Percentiles rank a stretch among this genome's conserved stretches.
These are phyloP conservation scores for Andricus curvator DNA, from an alignment of 2,888 invertebrate genomes.

Conservation along the genomic window DNA sequence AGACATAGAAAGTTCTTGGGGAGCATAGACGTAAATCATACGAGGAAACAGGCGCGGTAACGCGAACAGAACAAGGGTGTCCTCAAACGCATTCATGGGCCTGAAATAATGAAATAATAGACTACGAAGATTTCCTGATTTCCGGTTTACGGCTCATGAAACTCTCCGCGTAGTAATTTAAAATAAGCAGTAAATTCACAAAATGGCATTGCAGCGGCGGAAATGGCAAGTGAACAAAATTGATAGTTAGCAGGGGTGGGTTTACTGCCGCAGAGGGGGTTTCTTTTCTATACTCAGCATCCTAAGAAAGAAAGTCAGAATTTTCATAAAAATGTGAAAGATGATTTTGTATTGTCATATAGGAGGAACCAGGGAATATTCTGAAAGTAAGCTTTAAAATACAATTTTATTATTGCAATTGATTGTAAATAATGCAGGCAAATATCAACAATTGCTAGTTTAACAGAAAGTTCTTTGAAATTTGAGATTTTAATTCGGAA, in stretches of 20 bases:
- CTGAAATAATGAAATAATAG: conserved; percentile 46
- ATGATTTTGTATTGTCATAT: not conserved
- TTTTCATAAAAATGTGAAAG: not conserved
- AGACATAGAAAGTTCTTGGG: conserved; percentile 25
- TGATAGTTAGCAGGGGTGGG: not conserved
- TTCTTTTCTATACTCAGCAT: not conserved
- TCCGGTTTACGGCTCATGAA: conserved; percentile 45
- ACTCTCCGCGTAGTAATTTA: conserved; percentile 27
- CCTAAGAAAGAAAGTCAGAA: not conserved
- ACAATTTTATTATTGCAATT: no score
- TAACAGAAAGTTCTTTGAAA: no score
- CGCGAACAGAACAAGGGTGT: conserved; percentile 30
- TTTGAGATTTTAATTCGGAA: no score
- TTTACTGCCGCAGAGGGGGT: not conserved
- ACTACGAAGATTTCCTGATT: conserved; percentile 42
- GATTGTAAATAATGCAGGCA: no score
- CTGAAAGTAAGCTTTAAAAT: no score
- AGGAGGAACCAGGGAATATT: not conserved
- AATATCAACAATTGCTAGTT: no score
- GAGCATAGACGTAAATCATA: conserved; percentile 44
- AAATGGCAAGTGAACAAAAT: conserved; percentile 19
- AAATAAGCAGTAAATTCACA: conserved; percentile 14
- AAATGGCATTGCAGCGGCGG: not conserved
- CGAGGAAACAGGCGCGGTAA: conserved; percentile 5
- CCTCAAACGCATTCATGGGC: conserved; percentile 38